phyloP scores from a whole-genome alignment of 1,140 invertebrate species.

The Solen grandis region DNA sequence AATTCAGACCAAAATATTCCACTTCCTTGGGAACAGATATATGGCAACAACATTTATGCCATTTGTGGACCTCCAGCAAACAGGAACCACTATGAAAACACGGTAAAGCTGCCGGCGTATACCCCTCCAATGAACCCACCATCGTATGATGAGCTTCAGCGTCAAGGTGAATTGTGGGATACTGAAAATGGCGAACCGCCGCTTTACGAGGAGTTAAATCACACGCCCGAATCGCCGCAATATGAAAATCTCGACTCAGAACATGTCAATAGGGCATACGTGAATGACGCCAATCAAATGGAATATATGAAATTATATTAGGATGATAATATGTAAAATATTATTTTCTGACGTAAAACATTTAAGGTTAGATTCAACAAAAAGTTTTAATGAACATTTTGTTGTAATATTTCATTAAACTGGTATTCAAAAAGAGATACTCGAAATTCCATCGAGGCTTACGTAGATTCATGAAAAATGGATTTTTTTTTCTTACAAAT shows the following conservation, averaged over 20 bases:
- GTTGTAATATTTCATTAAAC: no score
- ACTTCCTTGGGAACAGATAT: neutral
- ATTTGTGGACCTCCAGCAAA: neutral
- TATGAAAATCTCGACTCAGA: neutral
- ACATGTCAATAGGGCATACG: no score
- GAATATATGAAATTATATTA: no score
- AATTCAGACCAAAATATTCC: neutral
- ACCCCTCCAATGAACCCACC: slow-evolving; percentile 15
- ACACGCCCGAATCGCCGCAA: neutral
- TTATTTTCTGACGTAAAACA: no score
- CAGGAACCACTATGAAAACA: neutral
- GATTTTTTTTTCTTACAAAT: no score
- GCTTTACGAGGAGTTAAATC: slow-evolving; percentile 16
- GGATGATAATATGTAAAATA: no score
- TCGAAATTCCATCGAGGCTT: no score
- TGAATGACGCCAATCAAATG: no score
- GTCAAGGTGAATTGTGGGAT: neutral
- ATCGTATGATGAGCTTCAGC: slow-evolving; percentile 10
- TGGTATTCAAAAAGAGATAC: no score
- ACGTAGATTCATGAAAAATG: no score
- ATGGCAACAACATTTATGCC: slow-evolving; percentile 1
- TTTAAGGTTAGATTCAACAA: no score
- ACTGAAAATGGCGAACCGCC: neutral
- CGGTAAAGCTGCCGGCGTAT: neutral
- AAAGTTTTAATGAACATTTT: no score